Base-by-base conservation (phyloP, 1,140 invertebrate species). In the Papilio aristodemus region DNA sequence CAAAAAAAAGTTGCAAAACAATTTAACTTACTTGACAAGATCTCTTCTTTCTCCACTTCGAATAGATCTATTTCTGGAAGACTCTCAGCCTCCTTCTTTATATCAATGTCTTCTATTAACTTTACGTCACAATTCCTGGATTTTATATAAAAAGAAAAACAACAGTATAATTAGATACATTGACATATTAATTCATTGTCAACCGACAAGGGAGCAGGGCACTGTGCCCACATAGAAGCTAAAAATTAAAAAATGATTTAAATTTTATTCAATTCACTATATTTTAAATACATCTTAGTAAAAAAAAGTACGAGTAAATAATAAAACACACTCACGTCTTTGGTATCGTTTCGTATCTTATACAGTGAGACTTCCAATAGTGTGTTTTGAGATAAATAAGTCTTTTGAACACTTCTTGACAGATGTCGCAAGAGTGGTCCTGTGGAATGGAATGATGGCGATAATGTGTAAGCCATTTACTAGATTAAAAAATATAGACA, bases 371-470 rank as follows among this genome's bases (percentile, higher is more conserved):
- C 1, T 70, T 78, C 71, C 68, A 73, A 36, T 80, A 80, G 36
- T 85, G 83, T 0, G 39, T 4, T 39, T 78, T 80, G 17, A 83
- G 22, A 32, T 77, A 76, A 1, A 39, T 64, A 8, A 76, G 71
- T 8, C 58, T 69, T 27, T 81, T 78, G 73, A 72, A 85, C 5
- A 14, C 67, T 54, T 77, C 79, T 0, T 73, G 22, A 37, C 83
- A 84, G 1, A 83, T 74, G 11, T 74, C 73, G 58, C 83, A 84
- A 25, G 66, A 43, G 5, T 62, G 54, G 22, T 76, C 69, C 80
- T 83, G 67, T 8, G 63, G n/a, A 25, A 54, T 25, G 19, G 11
- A n/a, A 41, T 41, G 38, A 41, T 41, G 38, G 13, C 13, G 8
- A 41, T 41, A n/a, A n/a, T n/a, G n/a, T n/a, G n/a, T n/a, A n/a